These are phyloP conservation scores for Pachyramphus minor DNA, from an alignment of 2,113 vertebrate genomes.

Conservation along the genomic window DNA sequence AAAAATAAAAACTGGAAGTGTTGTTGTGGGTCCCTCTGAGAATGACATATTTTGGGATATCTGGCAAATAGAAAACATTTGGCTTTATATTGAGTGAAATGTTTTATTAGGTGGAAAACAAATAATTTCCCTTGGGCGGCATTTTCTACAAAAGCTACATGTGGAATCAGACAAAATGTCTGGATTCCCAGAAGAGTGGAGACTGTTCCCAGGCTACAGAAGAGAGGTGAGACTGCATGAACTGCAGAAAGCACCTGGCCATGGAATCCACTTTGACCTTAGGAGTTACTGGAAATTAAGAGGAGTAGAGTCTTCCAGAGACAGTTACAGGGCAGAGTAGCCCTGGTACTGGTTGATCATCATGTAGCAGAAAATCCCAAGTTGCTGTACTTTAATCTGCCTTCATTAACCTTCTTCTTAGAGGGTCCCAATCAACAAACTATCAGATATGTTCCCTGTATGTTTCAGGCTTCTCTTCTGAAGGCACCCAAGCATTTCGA, in stretches of 20 bases:
- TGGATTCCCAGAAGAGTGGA: not conserved
- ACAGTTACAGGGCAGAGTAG: not conserved
- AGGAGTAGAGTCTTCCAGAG: not conserved
- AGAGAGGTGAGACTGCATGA: not conserved
- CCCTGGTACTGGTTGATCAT: fast-evolving
- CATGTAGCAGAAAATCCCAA: not conserved
- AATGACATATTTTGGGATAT: not conserved
- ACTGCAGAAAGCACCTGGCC: not conserved
- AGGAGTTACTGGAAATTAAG: not conserved
- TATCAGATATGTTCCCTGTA: not conserved
- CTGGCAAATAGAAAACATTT: constrained; percentile 1
- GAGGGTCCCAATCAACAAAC: not conserved
- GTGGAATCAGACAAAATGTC: not conserved
- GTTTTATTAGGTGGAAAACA: constrained; percentile 14
- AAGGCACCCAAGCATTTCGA: not conserved
- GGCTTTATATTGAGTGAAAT: not conserved
- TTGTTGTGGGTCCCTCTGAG: not conserved
- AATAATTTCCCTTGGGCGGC: not conserved
- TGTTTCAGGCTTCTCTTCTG: not conserved
- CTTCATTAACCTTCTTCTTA: not conserved
- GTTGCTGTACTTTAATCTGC: not conserved
- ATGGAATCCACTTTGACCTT: not conserved
- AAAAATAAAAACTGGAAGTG: not conserved
- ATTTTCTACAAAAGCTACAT: not conserved
- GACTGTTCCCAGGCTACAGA: not conserved